Evolutionary conservation across 2,888 invertebrate genomes (phyloP).

Genomic region (Cephonodes hylas): DNA sequence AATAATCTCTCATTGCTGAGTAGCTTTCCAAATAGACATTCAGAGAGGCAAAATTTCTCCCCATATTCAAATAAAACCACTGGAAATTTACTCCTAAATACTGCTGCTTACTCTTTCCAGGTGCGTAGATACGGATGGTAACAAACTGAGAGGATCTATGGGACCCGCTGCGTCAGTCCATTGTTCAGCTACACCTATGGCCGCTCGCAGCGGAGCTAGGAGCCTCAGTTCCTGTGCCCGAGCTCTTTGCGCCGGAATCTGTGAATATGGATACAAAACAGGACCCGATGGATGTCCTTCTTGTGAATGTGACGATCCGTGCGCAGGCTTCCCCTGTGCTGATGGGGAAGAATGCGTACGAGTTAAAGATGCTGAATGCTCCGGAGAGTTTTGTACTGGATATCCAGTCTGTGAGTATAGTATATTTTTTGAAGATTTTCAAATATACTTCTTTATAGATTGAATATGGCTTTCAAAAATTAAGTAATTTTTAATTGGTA

Average conservation of each 20-base stretch:
- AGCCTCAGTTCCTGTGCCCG: slow-evolving; percentile 83
- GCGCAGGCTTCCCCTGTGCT: slow-evolving; percentile 87
- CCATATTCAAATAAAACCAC: no score
- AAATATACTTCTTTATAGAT: background rate
- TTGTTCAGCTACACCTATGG: slow-evolving; percentile 73
- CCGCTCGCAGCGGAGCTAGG: slow-evolving; percentile 70
- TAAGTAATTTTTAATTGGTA: no score
- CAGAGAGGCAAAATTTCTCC: no score
- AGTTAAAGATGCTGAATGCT: slow-evolving; percentile 85
- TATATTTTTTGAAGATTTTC: no score
- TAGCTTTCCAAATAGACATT: no score
- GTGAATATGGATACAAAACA: slow-evolving; percentile 91
- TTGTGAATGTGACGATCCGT: slow-evolving; percentile 93
- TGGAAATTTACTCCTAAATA: background rate
- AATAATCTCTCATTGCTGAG: no score
- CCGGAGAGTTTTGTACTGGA: slow-evolving; percentile 84
- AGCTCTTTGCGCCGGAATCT: slow-evolving; percentile 89
- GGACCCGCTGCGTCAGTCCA: slow-evolving; percentile 86
- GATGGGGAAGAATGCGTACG: slow-evolving; percentile 87
- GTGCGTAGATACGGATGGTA: slow-evolving; percentile 90
- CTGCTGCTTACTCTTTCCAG: slow-evolving; percentile 32
- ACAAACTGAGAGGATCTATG: slow-evolving; percentile 90
- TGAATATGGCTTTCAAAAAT: no score
- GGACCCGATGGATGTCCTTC: slow-evolving; percentile 87
- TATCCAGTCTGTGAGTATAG: slow-evolving; percentile 87